phyloP scores from a whole-genome alignment of 2,888 invertebrate species.

The Parnassius smintheus region DNA sequence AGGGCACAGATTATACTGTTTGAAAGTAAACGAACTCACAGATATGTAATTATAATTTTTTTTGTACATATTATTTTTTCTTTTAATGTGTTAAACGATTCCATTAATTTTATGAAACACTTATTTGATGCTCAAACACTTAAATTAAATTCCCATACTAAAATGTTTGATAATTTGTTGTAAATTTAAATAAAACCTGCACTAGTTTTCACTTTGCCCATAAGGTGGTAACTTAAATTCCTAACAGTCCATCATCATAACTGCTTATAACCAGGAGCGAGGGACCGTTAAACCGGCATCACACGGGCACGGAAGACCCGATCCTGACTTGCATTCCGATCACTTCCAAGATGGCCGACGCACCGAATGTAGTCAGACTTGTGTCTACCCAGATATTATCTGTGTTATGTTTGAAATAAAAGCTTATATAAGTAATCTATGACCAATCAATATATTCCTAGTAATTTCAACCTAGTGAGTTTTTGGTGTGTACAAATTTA shows the following conservation, averaged over 20 bases:
- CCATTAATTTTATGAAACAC: no score
- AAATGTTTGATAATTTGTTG: no score
- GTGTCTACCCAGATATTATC: slow-evolving; percentile 21
- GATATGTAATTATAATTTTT: slow-evolving; percentile 5
- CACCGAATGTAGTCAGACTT: slow-evolving; percentile 19
- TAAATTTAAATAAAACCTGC: no score
- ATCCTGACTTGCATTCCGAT: slow-evolving; percentile 66
- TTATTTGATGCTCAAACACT: no score
- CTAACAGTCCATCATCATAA: slow-evolving; percentile 38
- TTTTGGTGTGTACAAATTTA: slow-evolving; percentile 22
- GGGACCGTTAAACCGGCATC: slow-evolving; percentile 56
- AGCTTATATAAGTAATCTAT: no score
- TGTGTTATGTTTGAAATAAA: slow-evolving; percentile 8
- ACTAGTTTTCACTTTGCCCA: no score
- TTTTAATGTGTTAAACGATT: no score
- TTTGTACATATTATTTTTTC: no score
- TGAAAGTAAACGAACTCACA: slow-evolving; percentile 6
- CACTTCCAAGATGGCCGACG: slow-evolving; percentile 46
- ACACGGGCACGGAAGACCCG: slow-evolving; percentile 55
- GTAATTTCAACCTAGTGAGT: no score
- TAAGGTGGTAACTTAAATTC: slow-evolving; percentile 20
- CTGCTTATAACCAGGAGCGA: slow-evolving; percentile 45
- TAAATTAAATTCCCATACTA: no score
- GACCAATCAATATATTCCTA: no score
- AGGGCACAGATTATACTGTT: slow-evolving; percentile 18